Conservation (phyloP, 2,797 vertebrate genomes). For the Mormyrus hasselquistii region DNA sequence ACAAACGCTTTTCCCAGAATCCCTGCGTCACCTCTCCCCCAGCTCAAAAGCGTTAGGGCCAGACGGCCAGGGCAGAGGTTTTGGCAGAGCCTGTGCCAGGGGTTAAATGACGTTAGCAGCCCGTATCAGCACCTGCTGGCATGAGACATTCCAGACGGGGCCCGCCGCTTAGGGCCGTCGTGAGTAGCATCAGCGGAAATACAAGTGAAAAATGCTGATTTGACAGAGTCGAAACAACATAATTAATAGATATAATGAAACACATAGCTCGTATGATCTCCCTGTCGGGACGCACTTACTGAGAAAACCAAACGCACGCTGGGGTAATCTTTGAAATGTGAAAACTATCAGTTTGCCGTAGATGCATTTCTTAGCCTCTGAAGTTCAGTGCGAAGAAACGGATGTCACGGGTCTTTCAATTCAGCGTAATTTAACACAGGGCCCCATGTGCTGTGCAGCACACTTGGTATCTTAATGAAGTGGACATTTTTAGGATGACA, state of each 20-base stretch:
- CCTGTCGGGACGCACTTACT: slow-evolving; percentile 41
- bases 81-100: slow-evolving; percentile 47
- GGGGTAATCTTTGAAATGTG: slow-evolving; percentile 26
- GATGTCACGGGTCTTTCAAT: neutral
- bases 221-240: slow-evolving; percentile 46
- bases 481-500: slow-evolving; percentile 4
- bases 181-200: slow-evolving; percentile 53
- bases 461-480: neutral
- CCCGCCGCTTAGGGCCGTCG: slow-evolving; percentile 53
- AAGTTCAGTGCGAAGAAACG: slow-evolving; percentile 38
- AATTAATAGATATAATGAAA: slow-evolving; percentile 64
- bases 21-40: neutral
- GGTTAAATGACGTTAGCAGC: slow-evolving; percentile 40
- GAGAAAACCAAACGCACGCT: slow-evolving; percentile 36
- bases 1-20: neutral
- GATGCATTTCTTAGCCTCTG: slow-evolving; percentile 42
- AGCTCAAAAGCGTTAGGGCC: neutral
- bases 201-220: slow-evolving; percentile 50
- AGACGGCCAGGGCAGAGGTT: neutral
- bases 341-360: slow-evolving; percentile 44
- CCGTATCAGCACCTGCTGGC: slow-evolving; percentile 41
- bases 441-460: neutral
- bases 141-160: slow-evolving; percentile 59
- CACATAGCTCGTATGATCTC: slow-evolving; percentile 52
- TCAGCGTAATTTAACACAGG: neutral